Conservation (phyloP, 2,888 invertebrate genomes). For the Drosophila ustulata region DNA sequence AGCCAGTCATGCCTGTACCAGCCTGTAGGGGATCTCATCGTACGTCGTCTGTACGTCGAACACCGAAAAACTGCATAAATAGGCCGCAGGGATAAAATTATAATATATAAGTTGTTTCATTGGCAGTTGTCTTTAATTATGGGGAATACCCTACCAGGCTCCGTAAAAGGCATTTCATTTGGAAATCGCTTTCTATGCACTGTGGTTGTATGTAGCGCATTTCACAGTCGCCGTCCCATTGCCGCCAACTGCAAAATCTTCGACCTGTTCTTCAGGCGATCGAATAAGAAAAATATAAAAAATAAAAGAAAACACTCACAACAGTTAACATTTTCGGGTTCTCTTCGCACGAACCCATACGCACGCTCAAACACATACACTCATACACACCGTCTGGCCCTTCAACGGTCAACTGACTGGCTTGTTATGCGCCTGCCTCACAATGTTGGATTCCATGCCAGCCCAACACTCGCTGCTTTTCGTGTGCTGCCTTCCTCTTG, state of each 20-base stretch:
- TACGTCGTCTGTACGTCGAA: constrained; percentile 12
- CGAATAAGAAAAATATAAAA: constrained; percentile 41
- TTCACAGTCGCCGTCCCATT: constrained; percentile 8
- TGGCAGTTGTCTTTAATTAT: constrained; percentile 76
- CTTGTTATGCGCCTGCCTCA: constrained; percentile 30
- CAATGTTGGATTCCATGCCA: constrained; percentile 17
- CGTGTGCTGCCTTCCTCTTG: constrained; percentile 4
- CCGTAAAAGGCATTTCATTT: constrained; percentile 6
- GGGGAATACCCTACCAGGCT: constrained; percentile 24
- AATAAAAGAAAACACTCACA: constrained; percentile 38
- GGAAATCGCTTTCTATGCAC: not conserved
- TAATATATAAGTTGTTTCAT: constrained; percentile 80
- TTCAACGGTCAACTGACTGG: constrained; percentile 28
- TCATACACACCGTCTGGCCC: constrained; percentile 20
- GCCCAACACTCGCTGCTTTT: constrained; percentile 10
- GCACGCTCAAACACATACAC: not conserved
- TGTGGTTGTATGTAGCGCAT: constrained; percentile 19
- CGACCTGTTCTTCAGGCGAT: constrained; percentile 46
- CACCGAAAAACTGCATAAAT: constrained; percentile 60
- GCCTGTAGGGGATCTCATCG: constrained; percentile 17
- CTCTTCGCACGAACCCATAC: constrained; percentile 2
- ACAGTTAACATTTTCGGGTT: constrained; percentile 50
- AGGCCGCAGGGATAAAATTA: constrained; percentile 79
- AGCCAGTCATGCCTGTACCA: constrained; percentile 43
- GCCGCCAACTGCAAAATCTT: constrained; percentile 20